phyloP scores from a whole-genome alignment of 2,888 invertebrate genomes.

The Cheilosia variabilis region DNA sequence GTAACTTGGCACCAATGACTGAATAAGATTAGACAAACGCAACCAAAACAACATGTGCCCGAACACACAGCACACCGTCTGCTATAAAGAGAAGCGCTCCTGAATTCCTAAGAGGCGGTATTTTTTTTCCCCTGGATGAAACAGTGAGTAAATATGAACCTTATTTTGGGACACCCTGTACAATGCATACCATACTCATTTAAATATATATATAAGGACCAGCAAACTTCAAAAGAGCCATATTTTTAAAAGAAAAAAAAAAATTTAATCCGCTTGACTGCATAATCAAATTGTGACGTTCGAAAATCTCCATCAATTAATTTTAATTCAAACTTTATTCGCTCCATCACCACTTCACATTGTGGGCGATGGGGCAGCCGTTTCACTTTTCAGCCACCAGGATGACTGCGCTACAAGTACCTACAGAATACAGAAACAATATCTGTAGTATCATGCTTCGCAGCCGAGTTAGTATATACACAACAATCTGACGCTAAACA shows the following conservation, averaged over 20 bases:
- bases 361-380: neutral
- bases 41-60: too few species aligned
- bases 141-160: too few species aligned
- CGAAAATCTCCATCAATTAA: constrained; percentile 69
- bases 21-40: too few species aligned
- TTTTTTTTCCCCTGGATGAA: too few species aligned
- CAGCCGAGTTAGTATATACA: constrained; percentile 10
- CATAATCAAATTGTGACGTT: constrained; percentile 64
- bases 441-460: constrained; percentile 28
- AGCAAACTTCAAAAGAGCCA: constrained; percentile 37
- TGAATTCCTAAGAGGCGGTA: too few species aligned
- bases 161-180: too few species aligned
- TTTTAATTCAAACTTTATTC: constrained; percentile 65
- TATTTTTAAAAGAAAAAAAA: constrained; percentile 46
- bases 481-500: constrained; percentile 34
- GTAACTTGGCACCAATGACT: too few species aligned
- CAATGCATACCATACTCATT: too few species aligned
- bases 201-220: too few species aligned
- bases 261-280: constrained; percentile 64
- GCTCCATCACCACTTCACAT: constrained; percentile 45
- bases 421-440: neutral
- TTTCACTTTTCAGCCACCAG: constrained; percentile 24
- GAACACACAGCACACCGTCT: too few species aligned
- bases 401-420: constrained; percentile 48
- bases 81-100: too few species aligned